Conservation (phyloP, 2,113 vertebrate species). For the Brachyistius frenatus region DNA sequence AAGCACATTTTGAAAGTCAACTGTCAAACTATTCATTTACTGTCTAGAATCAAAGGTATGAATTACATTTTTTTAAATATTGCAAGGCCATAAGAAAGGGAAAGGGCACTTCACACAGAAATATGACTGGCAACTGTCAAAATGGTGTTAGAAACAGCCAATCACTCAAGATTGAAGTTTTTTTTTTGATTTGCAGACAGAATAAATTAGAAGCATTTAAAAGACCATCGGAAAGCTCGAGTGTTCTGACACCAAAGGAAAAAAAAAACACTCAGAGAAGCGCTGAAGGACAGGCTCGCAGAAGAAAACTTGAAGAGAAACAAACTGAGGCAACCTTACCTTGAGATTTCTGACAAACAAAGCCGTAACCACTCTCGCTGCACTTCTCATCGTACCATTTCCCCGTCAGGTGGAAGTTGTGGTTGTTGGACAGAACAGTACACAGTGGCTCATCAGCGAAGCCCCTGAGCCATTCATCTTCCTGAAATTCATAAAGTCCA, state of each 20-base stretch:
- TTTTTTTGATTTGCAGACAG: neutral
- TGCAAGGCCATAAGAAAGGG: neutral
- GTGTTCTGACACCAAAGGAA: conserved; percentile 11
- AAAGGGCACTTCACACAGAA: neutral
- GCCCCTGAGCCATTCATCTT: conserved; percentile 70
- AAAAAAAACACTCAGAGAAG: neutral
- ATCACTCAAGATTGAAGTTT: neutral
- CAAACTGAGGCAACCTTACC: conserved; percentile 79
- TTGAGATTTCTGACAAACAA: conserved; percentile 93
- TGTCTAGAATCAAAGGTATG: neutral
- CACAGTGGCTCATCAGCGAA: conserved; percentile 82
- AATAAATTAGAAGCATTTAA: neutral
- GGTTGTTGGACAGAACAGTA: conserved; percentile 90
- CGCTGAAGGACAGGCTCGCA: neutral
- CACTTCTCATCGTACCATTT: conserved; percentile 95
- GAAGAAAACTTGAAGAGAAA: neutral
- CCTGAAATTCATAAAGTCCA: conserved; percentile 40
- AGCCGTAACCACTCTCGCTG: conserved; percentile 87
- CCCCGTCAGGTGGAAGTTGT: conserved; percentile 91
- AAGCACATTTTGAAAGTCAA: neutral
- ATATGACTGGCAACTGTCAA: neutral
- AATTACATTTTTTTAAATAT: neutral
- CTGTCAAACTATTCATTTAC: neutral
- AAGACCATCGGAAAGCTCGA: conserved; percentile 1
- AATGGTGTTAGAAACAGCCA: neutral